phyloP scores from a whole-genome alignment of 2,113 vertebrate genomes.

The Strix aluco region DNA sequence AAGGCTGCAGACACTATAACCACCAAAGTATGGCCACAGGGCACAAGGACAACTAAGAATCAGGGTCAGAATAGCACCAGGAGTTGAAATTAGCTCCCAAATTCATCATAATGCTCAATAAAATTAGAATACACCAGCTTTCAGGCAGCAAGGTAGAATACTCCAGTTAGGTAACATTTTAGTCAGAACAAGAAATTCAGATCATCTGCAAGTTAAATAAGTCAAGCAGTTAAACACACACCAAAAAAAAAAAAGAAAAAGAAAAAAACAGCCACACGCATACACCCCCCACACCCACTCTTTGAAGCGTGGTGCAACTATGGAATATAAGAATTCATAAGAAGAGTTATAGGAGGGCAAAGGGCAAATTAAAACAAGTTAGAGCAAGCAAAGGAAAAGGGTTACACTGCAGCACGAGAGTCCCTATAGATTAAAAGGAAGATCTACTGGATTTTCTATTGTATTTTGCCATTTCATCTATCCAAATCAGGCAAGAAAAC shows the following conservation, averaged over 20 bases:
- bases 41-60: background rate
- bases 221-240: background rate
- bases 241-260: background rate
- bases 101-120: background rate
- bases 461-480: background rate
- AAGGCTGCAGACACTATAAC: conserved; percentile 19
- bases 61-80: background rate
- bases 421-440: background rate
- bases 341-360: conserved; percentile 61
- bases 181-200: conserved; percentile 9
- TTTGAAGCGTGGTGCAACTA: conserved; percentile 45
- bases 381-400: conserved; percentile 15
- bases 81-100: background rate
- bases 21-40: conserved; percentile 17
- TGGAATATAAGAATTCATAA: conserved; percentile 35
- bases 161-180: background rate
- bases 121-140: background rate
- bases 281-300: conserved; percentile 47
- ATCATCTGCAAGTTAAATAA: conserved; percentile 50
- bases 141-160: background rate
- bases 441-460: background rate
- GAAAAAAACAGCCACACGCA: background rate
- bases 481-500: background rate
- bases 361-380: conserved; percentile 55
- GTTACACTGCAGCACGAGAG: background rate